Base-by-base conservation (phyloP, 2,113 vertebrate genomes). In the Noctilio leporinus region DNA sequence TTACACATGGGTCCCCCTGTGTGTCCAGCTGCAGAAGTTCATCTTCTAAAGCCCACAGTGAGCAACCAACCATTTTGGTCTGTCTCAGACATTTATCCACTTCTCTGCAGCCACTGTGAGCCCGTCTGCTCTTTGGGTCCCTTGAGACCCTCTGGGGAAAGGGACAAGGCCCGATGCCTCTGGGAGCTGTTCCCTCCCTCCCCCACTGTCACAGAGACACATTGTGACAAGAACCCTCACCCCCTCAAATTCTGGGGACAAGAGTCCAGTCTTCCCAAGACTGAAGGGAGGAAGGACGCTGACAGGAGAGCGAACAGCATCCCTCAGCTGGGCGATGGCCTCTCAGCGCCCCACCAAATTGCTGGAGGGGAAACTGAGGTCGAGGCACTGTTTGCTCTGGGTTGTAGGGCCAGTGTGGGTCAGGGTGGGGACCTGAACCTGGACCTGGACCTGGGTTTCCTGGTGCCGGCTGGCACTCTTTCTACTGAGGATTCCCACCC, bases 1-100 rank as follows among this genome's bases (percentile, higher is more conserved):
- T n/a, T n/a, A n/a, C n/a, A n/a, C n/a, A n/a, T 1, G 8, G 47
- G 17, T 3, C 1, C 28, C 26, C 3, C 28, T n/a, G 0, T 9
- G 17, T 10, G 19, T 35, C 45, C 30, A 57, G 62, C 33, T 64
- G 30, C 3, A 26, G 35, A 30, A 62, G 28, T n/a, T 51, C 30
- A 47, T 69, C 73, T 55, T 43, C 22, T 33, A 64, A 82, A 67
- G 86, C 4, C 12, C 26, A 53, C 91, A 30, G 35, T 16, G 10
- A n/a, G 55, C 26, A 35, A 59, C 15, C 33, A 40, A 5, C 33
- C 7, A 0, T 51, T 45, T 77, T 33, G 47, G 12, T n/a, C 24
- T 35, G 40, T 35, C 30, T 86, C 76, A 26, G 73, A 33, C 40
- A 28, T 45, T 35, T 67, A 38, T 24, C 53, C 1, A 15, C 11